Conservation (phyloP, 2,888 invertebrate genomes). For the Pterostichus madidus region DNA sequence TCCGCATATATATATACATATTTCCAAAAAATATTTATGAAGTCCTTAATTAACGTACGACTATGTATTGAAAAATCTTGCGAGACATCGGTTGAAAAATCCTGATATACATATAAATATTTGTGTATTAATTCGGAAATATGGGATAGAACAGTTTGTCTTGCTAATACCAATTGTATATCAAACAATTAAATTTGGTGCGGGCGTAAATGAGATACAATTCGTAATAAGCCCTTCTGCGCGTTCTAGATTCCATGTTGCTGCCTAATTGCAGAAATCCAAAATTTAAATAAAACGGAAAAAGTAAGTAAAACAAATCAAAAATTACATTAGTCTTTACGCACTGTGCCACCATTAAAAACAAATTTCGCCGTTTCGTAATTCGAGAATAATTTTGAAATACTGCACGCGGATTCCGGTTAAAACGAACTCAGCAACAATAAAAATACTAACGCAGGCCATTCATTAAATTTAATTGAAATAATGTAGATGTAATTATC, state of each 20-base stretch:
- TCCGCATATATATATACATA: too few relatives aligned
- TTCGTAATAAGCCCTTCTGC: slow-evolving; percentile 28
- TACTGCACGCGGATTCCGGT: slow-evolving; percentile 27
- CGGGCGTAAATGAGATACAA: slow-evolving; percentile 23
- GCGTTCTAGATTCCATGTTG: slow-evolving; percentile 28
- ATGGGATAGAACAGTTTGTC: too few relatives aligned
- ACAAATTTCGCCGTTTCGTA: slow-evolving; percentile 47
- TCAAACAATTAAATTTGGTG: slow-evolving; percentile 26
- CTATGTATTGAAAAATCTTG: too few relatives aligned
- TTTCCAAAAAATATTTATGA: too few relatives aligned
- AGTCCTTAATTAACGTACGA: too few relatives aligned
- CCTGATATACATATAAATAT: too few relatives aligned
- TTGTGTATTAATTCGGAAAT: too few relatives aligned
- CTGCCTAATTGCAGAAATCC: slow-evolving; percentile 39
- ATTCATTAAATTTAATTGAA: slow-evolving; percentile 65
- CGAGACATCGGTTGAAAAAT: too few relatives aligned
- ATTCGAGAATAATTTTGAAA: slow-evolving; percentile 60
- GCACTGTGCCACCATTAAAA: slow-evolving; percentile 50
- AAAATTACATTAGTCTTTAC: slow-evolving; percentile 46
- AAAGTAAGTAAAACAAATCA: slow-evolving; percentile 44
- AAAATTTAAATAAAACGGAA: slow-evolving; percentile 39
- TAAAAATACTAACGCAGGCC: slow-evolving; percentile 59
- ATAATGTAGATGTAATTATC: slow-evolving; percentile 65
- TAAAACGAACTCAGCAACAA: slow-evolving; percentile 55
- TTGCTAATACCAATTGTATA: not conserved